Evolutionary conservation across 2,113 vertebrate species (phyloP).

Genomic region (Sakesphorus luctuosus): DNA sequence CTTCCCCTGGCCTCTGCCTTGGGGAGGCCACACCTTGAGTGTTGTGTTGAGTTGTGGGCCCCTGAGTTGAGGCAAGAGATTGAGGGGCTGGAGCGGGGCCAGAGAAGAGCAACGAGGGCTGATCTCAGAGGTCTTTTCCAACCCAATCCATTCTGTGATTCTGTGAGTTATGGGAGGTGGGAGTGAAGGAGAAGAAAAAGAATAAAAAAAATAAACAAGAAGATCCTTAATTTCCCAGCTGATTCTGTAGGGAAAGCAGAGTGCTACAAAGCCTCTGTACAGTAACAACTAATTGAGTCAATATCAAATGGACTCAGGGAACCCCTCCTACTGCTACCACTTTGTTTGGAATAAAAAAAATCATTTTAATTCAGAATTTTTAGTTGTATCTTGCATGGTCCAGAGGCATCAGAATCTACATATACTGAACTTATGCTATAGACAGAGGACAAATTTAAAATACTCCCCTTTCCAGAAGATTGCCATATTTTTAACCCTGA

Average conservation of each 20-base stretch:
- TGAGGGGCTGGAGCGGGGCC: too few species aligned
- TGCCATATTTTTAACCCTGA: not conserved
- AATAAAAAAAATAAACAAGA: not conserved
- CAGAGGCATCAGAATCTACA: not conserved
- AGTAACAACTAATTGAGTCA: not conserved
- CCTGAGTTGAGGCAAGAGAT: too few species aligned
- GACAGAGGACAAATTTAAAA: not conserved
- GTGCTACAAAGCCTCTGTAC: not conserved
- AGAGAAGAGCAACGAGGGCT: too few species aligned
- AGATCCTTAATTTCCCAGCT: not conserved
- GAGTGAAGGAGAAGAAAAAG: not conserved
- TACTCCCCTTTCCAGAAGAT: not conserved
- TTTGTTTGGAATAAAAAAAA: not conserved
- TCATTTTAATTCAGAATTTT: not conserved
- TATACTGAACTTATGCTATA: not conserved
- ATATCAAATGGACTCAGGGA: not conserved
- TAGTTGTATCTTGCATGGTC: not conserved
- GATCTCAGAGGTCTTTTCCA: too few species aligned
- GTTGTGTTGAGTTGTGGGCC: too few species aligned
- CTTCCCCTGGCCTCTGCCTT: too few species aligned
- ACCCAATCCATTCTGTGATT: too few species aligned
- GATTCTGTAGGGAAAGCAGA: not conserved
- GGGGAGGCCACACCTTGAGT: too few species aligned
- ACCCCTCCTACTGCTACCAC: not conserved
- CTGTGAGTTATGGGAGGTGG: not conserved